Conservation (phyloP, 2,888 invertebrate species). For the Acleris emargana region DNA sequence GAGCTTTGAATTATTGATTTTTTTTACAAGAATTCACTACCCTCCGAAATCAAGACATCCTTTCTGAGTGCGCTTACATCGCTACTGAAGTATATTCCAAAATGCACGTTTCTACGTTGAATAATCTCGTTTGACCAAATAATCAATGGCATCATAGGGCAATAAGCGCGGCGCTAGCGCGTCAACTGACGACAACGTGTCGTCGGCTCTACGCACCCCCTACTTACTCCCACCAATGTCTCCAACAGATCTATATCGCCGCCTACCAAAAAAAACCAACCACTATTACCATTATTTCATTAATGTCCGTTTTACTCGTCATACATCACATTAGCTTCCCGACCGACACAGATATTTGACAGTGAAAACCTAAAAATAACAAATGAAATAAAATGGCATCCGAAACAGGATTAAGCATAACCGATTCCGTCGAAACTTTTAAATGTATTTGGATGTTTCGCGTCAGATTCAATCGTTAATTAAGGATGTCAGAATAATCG, state of each 20-base stretch:
- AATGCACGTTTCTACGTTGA: too few species aligned
- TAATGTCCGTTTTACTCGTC: too few species aligned
- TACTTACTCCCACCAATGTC: slow-evolving; percentile 3
- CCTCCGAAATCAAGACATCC: too few species aligned
- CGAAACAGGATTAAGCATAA: background rate
- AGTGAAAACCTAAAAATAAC: background rate
- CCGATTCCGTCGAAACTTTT: background rate
- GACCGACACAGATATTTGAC: background rate
- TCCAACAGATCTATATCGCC: slow-evolving; percentile 6
- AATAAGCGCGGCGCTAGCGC: slow-evolving; percentile 7
- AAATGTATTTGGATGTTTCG: background rate
- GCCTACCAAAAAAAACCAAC: slow-evolving; percentile 5
- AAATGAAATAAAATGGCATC: background rate
- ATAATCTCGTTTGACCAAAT: slow-evolving; percentile 7
- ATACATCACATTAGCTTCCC: background rate
- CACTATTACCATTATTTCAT: background rate
- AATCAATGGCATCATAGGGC: slow-evolving; percentile 4
- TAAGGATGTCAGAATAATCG: slow-evolving; percentile 11
- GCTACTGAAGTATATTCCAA: too few species aligned
- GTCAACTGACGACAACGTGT: slow-evolving; percentile 20
- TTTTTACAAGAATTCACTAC: too few species aligned
- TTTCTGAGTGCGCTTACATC: too few species aligned
- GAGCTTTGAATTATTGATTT: too few species aligned
- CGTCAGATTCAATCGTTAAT: slow-evolving; percentile 11
- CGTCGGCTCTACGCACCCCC: slow-evolving; percentile 5